Percentiles rank a stretch among this genome's conserved stretches.
Conservation (phyloP, 1,140 invertebrate species). For the Penaeus chinensis region DNA sequence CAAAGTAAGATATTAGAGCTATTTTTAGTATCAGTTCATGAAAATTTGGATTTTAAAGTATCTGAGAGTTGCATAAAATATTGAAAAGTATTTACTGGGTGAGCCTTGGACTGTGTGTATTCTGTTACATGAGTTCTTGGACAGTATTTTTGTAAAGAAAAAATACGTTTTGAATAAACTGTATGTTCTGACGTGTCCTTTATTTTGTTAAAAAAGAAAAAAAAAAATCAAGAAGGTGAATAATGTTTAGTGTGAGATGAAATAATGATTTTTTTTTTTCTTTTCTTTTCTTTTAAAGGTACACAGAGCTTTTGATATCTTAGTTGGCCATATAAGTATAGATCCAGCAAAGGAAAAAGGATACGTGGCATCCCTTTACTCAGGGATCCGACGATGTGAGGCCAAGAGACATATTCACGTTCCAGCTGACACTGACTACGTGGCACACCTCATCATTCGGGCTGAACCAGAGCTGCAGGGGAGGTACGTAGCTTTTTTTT, state of each 20-base stretch:
- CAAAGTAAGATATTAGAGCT: conserved; percentile 27
- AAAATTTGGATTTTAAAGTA: not conserved
- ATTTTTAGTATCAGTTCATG: too few species aligned
- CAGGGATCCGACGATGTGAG: conserved; percentile 85
- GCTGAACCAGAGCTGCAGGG: conserved; percentile 91
- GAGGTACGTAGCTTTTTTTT: conserved; percentile 69
- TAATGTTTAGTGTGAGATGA: not conserved
- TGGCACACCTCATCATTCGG: conserved; percentile 84
- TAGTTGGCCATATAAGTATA: conserved; percentile 65
- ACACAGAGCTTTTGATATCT: conserved; percentile 54
- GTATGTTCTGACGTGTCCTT: too few species aligned
- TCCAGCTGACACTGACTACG: conserved; percentile 86
- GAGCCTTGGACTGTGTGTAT: too few species aligned
- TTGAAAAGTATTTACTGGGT: too few species aligned
- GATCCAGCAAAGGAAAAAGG: conserved; percentile 88
- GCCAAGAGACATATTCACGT: conserved; percentile 87
- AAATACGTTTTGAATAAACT: too few species aligned
- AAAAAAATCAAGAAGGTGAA: too few species aligned
- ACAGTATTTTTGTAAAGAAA: too few species aligned
- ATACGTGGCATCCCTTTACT: conserved; percentile 86
- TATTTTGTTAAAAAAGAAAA: too few species aligned
- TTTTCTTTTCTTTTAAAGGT: conserved; percentile 28
- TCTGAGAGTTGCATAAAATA: not conserved
- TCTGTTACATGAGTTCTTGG: too few species aligned
- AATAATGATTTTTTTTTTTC: not conserved